Base-by-base conservation (phyloP, 2,113 vertebrate genomes). In the Rhadina sibilatrix region DNA sequence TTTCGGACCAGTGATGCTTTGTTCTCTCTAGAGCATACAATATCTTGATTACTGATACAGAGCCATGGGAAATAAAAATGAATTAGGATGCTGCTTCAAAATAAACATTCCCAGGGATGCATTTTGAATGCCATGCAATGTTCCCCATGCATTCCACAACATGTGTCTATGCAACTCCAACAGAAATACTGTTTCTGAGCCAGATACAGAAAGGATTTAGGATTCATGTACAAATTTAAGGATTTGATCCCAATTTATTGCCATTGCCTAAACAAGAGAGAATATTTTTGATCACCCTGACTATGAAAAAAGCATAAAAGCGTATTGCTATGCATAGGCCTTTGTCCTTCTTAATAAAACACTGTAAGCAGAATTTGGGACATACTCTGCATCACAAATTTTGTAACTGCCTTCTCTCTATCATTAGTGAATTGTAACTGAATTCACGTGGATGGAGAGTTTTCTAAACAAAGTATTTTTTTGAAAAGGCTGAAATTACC, bases 341-440 rank as follows among this genome's bases (percentile, higher is more conserved):
- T 72, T 83, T 61, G 57, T 30, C 49, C 21, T 71, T 88, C 76
- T 78, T 70, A 69, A 37, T 40, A 74, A 81, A 27, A 86, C 64
- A 50, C 44, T 7, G 1, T 40, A 68, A 64, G 31, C 3, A 83
- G 31, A 84, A 79, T 90, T 72, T 66, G 16, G 57, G 23, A 89
- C 33, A 50, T 28, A n/a, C 18, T 59, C 31, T 61, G 71, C 65
- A 78, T 66, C n/a, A 66, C 65, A 82, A 60, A 76, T 95, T 96
- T 91, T 95, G n/a, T 57, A 96, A 95, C 83, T 90, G 87, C 33
- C 79, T 89, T 68, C 69, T 56, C 72, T 85, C 88, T 86, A 83
- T 93, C 83, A 87, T 87, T 87, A 92, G 78, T 90, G 85, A 95
- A 96, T 91, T 85, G 95, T 90, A 96, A 96, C 95, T 95, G 76